A percentile compares a stretch with the other conserved stretches of the same genome.
These are phyloP conservation scores for Acleris holmiana DNA, from an alignment of 2,888 invertebrate genomes.

Conservation along the genomic window DNA sequence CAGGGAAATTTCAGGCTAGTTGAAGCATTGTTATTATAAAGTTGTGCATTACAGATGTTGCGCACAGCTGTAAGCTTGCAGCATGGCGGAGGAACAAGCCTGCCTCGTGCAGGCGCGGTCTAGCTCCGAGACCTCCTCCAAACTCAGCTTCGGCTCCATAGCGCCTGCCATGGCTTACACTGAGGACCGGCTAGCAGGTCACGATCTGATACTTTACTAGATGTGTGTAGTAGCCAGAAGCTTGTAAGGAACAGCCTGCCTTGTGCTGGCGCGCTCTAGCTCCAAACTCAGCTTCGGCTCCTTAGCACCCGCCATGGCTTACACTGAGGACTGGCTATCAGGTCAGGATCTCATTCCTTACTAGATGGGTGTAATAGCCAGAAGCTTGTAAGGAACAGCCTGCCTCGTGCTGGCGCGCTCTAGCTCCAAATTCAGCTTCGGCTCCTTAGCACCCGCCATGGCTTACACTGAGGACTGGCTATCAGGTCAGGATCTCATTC, in stretches of 20 bases:
- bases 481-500: conserved; percentile 48
- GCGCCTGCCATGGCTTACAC: conserved; percentile 70
- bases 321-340: conserved; percentile 67
- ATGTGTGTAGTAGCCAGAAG: conserved; percentile 43
- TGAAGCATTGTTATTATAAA: too few species aligned
- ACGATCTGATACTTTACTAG: conserved; percentile 16
- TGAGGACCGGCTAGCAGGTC: conserved; percentile 65
- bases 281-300: conserved; percentile 75
- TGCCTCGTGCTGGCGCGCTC: conserved; percentile 82
- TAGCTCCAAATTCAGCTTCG: conserved; percentile 75
- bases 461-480: conserved; percentile 71
- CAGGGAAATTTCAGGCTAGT: too few species aligned
- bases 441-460: conserved; percentile 66
- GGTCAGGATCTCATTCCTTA: conserved; percentile 45
- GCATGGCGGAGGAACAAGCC: conserved; percentile 86
- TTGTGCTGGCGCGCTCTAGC: conserved; percentile 80
- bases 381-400: conserved; percentile 85
- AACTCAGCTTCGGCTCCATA: conserved; percentile 71
- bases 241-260: conserved; percentile 86
- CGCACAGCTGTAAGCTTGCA: conserved; percentile 48
- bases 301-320: conserved; percentile 66
- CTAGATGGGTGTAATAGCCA: too few species aligned
- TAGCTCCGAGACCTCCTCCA: conserved; percentile 76
- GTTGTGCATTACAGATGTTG: conserved; percentile 61
- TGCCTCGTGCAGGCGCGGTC: conserved; percentile 82